Conservation (phyloP, 2,888 invertebrate species). For the Acronicta leporina region DNA sequence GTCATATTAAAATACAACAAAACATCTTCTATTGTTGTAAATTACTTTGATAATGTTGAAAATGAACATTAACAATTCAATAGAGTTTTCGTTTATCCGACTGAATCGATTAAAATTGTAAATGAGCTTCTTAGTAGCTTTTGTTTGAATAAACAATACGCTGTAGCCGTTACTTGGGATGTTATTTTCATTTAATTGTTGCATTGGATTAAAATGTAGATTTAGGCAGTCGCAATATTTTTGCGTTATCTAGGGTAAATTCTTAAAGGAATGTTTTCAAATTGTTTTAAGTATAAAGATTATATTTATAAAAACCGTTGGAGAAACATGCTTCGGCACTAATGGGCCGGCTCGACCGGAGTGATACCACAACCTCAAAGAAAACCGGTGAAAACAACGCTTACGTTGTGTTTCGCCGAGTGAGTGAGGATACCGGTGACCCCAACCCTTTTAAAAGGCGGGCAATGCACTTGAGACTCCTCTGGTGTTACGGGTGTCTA, state of each 20-base stretch:
- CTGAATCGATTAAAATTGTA: slow-evolving; percentile 49
- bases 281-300: no score
- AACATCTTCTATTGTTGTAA: slow-evolving; percentile 12
- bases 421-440: no score
- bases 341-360: no score
- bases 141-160: slow-evolving; percentile 51
- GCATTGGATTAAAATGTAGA: slow-evolving; percentile 45
- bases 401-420: no score
- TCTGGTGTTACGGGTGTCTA: no score
- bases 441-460: no score
- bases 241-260: slow-evolving; percentile 10
- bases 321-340: no score
- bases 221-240: slow-evolving; percentile 24
- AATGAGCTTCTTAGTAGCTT: slow-evolving; percentile 43
- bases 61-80: slow-evolving; percentile 47
- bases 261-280: no score
- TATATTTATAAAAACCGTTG: no score
- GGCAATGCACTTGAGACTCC: no score
- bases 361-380: no score
- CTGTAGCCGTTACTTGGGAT: slow-evolving; percentile 23
- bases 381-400: no score
- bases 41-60: slow-evolving; percentile 39
- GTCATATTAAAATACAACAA: slow-evolving; percentile 8
- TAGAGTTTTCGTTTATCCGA: slow-evolving; percentile 44
- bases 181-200: slow-evolving; percentile 44